Percentiles rank a stretch among this genome's conserved stretches.
Evolutionary conservation across 2,888 invertebrate species (phyloP).

Genomic region (Heliconius erato): DNA sequence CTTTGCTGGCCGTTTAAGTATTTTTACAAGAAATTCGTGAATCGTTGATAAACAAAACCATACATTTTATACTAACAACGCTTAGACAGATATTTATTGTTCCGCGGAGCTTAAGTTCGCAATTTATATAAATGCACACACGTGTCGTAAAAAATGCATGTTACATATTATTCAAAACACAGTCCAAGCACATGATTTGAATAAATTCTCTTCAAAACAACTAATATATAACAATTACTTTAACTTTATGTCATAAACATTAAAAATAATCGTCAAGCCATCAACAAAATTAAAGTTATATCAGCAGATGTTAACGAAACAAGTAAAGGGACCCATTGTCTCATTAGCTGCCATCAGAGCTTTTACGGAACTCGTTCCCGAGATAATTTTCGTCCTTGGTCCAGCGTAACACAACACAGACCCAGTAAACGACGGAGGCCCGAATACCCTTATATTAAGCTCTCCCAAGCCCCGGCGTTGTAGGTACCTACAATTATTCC

Average conservation of each 20-base stretch:
- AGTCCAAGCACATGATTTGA: neutral
- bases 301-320: conserved; percentile 76
- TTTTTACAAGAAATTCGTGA: neutral
- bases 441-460: conserved; percentile 82
- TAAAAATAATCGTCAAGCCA: conserved; percentile 75
- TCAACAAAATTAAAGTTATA: conserved; percentile 79
- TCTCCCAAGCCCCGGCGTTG: conserved; percentile 82
- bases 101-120: neutral
- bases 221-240: conserved; percentile 51
- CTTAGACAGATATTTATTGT: conserved; percentile 13
- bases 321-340: conserved; percentile 77
- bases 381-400: conserved; percentile 83
- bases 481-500: conserved; percentile 76
- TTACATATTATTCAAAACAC: conserved; percentile 7
- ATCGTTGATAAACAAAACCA: neutral
- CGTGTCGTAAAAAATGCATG: neutral
- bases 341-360: conserved; percentile 81
- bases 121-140: conserved; percentile 14
- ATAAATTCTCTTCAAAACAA: neutral
- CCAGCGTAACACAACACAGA: conserved; percentile 76
- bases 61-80: neutral
- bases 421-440: conserved; percentile 70
- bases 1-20: neutral
- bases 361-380: conserved; percentile 81
- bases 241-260: conserved; percentile 64